These are phyloP conservation scores for Mormyrus hasselquistii DNA, from an alignment of 2,797 vertebrate species.

Conservation along the genomic window DNA sequence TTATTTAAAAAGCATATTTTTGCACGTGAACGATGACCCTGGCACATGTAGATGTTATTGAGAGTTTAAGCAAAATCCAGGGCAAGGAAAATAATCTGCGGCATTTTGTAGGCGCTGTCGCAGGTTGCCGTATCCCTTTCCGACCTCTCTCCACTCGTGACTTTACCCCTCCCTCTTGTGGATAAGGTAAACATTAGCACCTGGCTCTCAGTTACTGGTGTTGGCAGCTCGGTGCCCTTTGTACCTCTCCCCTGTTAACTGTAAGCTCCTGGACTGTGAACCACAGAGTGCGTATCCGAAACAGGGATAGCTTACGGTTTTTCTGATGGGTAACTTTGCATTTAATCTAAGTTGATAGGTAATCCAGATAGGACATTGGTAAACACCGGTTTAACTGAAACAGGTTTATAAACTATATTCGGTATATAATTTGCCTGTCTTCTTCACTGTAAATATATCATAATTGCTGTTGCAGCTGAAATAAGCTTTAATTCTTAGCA, in stretches of 20 bases:
- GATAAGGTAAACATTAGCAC: not conserved
- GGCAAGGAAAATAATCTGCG: not conserved
- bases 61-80: conserved; percentile 2
- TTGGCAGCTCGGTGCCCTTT: not conserved
- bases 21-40: not conserved
- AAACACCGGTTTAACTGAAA: not conserved
- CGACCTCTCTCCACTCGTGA: not conserved
- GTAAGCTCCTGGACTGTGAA: not conserved
- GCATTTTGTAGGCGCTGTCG: not conserved
- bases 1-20: not conserved
- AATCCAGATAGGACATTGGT: not conserved
- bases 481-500: not conserved
- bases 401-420: not conserved
- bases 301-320: not conserved
- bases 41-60: not conserved
- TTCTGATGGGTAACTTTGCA: not conserved
- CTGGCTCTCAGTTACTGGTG: not conserved
- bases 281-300: not conserved
- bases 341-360: not conserved
- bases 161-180: not conserved
- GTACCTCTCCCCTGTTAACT: not conserved
- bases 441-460: not conserved
- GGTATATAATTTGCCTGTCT: not conserved
- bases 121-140: not conserved
- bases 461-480: not conserved